Evolutionary conservation across 1,140 invertebrate genomes (phyloP).

Genomic region (Caerostris extrusa): DNA sequence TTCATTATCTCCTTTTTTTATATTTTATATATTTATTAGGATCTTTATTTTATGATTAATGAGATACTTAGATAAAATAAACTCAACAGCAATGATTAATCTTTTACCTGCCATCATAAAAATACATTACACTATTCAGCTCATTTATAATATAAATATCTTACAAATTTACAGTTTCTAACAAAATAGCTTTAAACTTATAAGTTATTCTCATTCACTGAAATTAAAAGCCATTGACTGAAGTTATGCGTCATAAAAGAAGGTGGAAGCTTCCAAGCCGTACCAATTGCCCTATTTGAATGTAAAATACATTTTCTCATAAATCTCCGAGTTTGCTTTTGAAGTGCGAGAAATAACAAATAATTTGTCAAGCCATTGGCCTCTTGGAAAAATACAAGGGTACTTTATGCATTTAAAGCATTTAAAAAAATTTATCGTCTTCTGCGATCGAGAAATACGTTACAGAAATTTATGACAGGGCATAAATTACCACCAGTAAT

Average conservation of each 20-base stretch:
- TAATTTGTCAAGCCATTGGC: constrained; percentile 20
- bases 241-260: neutral
- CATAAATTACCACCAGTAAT: constrained; percentile 28
- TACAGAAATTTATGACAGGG: constrained; percentile 27
- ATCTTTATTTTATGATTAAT: no score
- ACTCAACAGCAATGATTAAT: no score
- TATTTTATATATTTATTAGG: no score
- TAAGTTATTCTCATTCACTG: no score
- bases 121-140: no score
- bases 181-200: no score
- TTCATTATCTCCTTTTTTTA: no score
- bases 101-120: no score
- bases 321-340: neutral
- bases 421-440: constrained; percentile 12
- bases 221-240: neutral
- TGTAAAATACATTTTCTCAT: constrained; percentile 6
- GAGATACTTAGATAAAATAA: no score
- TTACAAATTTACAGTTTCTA: no score
- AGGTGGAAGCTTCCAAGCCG: neutral
- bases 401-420: constrained; percentile 1
- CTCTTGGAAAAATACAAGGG: neutral
- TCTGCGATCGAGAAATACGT: constrained; percentile 23
- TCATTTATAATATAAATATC: no score
- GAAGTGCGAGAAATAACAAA: neutral
- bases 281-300: neutral